These are phyloP conservation scores for Actinernus sp. DNA, from an alignment of 92 coral and sea anemone species.

Conservation along the genomic window DNA sequence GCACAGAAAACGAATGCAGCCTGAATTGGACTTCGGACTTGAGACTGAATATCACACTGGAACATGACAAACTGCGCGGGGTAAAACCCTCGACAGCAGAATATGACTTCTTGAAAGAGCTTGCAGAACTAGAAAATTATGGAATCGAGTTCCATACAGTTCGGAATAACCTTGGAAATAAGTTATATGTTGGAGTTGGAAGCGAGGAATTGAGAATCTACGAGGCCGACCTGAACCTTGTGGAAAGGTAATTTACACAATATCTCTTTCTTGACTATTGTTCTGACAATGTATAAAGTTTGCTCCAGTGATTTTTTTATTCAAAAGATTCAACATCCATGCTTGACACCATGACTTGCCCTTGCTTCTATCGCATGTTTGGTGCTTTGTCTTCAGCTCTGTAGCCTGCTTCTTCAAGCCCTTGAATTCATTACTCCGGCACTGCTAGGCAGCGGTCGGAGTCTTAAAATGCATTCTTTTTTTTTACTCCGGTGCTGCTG, in stretches of 20 bases:
- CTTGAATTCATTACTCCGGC: no score
- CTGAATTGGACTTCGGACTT: slow-evolving; percentile 84
- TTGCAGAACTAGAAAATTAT: slow-evolving; percentile 81
- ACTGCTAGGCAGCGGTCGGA: no score
- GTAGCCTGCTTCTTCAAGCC: no score
- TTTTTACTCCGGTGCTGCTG: no score
- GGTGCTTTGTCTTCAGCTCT: no score
- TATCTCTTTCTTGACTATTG: no score
- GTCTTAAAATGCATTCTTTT: no score
- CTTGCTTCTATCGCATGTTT: no score
- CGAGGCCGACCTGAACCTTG: slow-evolving; percentile 76
- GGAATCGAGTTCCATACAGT: slow-evolving; percentile 95
- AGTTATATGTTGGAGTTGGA: slow-evolving; percentile 89
- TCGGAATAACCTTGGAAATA: slow-evolving; percentile 60
- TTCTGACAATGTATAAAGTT: no score
- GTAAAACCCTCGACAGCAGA: slow-evolving; percentile 83
- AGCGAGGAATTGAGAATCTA: slow-evolving; percentile 87
- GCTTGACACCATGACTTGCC: no score
- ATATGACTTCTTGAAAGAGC: slow-evolving; percentile 88
- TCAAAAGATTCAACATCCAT: no score
- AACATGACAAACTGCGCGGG: slow-evolving; percentile 76
- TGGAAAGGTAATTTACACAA: slow-evolving; percentile 95
- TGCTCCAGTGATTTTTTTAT: no score
- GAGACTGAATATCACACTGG: slow-evolving; percentile 66
- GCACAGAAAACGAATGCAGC: slow-evolving; percentile 41